Evolutionary conservation across 2,888 invertebrate species (phyloP), one percentile per base, ranked within the genome.

Genomic region (Falcaria lacertinaria): DNA sequence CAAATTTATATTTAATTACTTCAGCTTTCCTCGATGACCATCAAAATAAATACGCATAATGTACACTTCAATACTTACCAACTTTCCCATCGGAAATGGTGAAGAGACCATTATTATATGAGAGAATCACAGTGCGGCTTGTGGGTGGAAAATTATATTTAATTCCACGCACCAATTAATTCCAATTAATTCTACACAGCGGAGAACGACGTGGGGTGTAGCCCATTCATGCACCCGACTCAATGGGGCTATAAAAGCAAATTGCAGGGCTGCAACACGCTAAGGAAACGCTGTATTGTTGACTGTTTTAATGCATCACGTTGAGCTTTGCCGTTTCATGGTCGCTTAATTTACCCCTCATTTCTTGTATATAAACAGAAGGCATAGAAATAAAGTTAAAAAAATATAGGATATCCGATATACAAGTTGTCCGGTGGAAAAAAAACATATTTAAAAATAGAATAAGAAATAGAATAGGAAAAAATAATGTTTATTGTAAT

Each of bases 211-310:
- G 52, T 45, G 54, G 54, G 61, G 64, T n/a, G 57, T 57, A 45
- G 44, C 44, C 65, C 71, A 74, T 80, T 80, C 74, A 80, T 68
- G 43, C 43, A 47, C 15, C 19, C 39, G 49, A 45, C 52, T 74
- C 62, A 74, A 79, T 75, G 67, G 69, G 54, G 54, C 64, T 58
- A 69, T 71, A 65, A 67, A 73, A 46, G 63, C 68, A 71, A 78
- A 75, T 74, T 72, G 71, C 65, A 72, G 57, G 67, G 63, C 55
- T 68, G 62, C 59, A 61, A 52, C 55, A 37, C 50, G 48, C 52
- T 42, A 47, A 43, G 50, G 43, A 50, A 35, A 56, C 54, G 45
- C 35, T 19, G 40, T 42, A 47, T 47, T 48, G 44, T 37, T 22
- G 22, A 37, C 7, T 44, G 48, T 56, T 48, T 47, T 49, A 32